Conservation (phyloP, 92 coral and sea anemone genomes). For the Siderastrea siderea region DNA sequence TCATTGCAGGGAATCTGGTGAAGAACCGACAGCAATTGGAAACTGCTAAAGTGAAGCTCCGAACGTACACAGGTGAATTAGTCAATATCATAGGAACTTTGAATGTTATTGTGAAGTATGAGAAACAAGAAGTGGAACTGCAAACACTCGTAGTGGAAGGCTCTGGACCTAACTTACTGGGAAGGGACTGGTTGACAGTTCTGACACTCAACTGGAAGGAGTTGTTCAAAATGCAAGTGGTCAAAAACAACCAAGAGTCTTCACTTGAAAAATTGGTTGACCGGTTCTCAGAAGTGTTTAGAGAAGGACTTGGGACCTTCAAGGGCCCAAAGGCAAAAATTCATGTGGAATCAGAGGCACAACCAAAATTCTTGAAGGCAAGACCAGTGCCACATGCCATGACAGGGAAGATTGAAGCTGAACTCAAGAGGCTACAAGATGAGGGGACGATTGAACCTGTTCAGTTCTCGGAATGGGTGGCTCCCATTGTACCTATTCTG, state of each 20-base stretch:
- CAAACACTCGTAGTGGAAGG: constrained; percentile 52
- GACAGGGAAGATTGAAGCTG: constrained; percentile 36
- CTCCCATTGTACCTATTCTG: constrained; percentile 43
- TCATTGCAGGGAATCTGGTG: background rate
- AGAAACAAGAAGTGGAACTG: constrained; percentile 18
- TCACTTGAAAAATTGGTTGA: constrained; percentile 40
- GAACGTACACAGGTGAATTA: constrained; percentile 65
- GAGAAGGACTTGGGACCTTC: constrained; percentile 38
- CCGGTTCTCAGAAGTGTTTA: constrained; percentile 37
- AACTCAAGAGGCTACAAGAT: constrained; percentile 36
- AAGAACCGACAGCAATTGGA: background rate
- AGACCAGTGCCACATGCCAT: constrained; percentile 53
- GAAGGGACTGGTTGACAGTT: constrained; percentile 68
- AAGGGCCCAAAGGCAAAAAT: constrained; percentile 16
- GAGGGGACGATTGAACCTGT: constrained; percentile 1
- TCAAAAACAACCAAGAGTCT: constrained; percentile 3
- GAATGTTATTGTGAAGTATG: constrained; percentile 36
- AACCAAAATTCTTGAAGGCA: constrained; percentile 5
- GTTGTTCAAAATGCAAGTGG: background rate
- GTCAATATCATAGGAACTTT: constrained; percentile 60
- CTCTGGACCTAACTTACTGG: constrained; percentile 60
- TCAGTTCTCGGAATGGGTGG: too few relatives aligned
- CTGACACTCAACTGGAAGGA: constrained; percentile 25
- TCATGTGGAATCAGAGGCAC: constrained; percentile 26
- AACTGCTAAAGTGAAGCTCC: constrained; percentile 37